Percentiles rank a stretch among this genome's conserved stretches.
Evolutionary conservation across 1,140 invertebrate species (phyloP).

Genomic region (Pseudomyrmex gracilis): DNA sequence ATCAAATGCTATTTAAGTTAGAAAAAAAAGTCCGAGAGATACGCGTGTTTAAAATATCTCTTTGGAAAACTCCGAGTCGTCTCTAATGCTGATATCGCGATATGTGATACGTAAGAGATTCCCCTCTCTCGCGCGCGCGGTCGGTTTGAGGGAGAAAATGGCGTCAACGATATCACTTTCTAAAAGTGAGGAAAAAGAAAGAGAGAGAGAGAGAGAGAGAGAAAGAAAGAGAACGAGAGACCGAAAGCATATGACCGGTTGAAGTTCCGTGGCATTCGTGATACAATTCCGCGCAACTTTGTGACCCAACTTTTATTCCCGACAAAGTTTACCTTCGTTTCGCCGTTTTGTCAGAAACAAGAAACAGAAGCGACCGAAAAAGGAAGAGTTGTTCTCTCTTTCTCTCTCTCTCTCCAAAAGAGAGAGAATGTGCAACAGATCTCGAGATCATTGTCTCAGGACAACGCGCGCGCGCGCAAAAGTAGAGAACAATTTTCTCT

Average conservation of each 20-base stretch:
- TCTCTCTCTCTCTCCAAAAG: too few species aligned
- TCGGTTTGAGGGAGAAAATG: conserved; percentile 3
- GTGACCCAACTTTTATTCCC: conserved; percentile 60
- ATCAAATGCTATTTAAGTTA: background rate
- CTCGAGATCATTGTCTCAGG: background rate
- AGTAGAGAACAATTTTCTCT: too few species aligned
- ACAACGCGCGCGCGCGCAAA: too few species aligned
- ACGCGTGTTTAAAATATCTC: background rate
- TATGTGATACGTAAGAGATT: background rate
- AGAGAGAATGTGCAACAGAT: background rate
- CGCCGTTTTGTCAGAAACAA: conserved; percentile 25
- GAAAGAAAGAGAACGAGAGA: conserved; percentile 9
- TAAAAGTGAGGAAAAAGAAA: conserved; percentile 18
- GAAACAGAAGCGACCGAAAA: conserved; percentile 14
- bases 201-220: background rate
- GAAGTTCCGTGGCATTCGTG: conserved; percentile 55
- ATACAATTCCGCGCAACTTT: conserved; percentile 60
- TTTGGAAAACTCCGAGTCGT: background rate
- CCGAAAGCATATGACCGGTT: conserved; percentile 11
- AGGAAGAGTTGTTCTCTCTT: background rate
- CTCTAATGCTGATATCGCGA: background rate
- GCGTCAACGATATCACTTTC: conserved; percentile 24
- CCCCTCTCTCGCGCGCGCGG: background rate
- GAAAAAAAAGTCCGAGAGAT: background rate
- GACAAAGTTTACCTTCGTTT: conserved; percentile 50